Evolutionary conservation across 2,797 vertebrate species (phyloP).

Genomic region (Ispidina lecontei): DNA sequence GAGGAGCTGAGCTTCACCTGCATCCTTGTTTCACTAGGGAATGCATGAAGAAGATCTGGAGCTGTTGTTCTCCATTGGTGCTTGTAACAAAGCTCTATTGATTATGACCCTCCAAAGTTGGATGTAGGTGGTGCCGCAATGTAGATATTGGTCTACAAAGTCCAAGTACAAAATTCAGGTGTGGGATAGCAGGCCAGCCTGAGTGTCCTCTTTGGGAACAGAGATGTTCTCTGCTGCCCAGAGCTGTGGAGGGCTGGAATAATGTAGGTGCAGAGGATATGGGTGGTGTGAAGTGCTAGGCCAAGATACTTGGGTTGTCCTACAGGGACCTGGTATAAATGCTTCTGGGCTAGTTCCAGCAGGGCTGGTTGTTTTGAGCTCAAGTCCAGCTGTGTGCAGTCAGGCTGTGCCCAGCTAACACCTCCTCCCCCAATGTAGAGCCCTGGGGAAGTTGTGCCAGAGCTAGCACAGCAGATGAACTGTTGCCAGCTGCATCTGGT

Average conservation of each 20-base stretch:
- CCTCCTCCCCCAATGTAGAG: rapidly evolving
- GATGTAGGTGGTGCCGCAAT: not conserved
- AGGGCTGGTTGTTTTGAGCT: not conserved
- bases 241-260: not conserved
- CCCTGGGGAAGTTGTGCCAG: not conserved
- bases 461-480: not conserved
- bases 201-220: not conserved
- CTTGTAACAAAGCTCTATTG: not conserved
- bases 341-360: not conserved
- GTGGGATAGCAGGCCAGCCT: not conserved
- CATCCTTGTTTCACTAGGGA: not conserved
- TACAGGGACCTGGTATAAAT: not conserved
- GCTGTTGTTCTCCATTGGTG: not conserved
- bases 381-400: not conserved
- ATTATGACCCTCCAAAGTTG: not conserved
- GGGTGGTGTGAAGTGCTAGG: not conserved
- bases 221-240: not conserved
- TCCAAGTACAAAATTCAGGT: not conserved
- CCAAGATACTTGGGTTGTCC: not conserved
- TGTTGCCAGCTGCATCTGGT: not conserved
- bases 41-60: not conserved
- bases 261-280: not conserved
- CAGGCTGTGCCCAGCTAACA: not conserved
- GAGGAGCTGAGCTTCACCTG: not conserved
- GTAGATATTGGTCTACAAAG: not conserved